Base-by-base conservation (phyloP, 2,113 vertebrate genomes). In the Talpa occidentalis region DNA sequence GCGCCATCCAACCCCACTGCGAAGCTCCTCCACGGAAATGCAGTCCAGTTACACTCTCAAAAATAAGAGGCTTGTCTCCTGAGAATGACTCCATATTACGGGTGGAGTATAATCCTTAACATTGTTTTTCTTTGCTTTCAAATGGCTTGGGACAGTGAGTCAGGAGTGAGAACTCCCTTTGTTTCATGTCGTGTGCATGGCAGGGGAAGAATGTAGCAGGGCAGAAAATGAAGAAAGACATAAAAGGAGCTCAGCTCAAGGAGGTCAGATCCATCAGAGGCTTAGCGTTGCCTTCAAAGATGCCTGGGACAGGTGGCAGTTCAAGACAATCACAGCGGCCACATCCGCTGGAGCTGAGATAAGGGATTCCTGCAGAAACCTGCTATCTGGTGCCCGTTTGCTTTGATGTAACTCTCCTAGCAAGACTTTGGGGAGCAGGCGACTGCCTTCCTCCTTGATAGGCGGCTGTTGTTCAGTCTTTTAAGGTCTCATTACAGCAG, bases 291-390 rank as follows among this genome's bases (percentile, higher is more conserved):
- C 98, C 99, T 99, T 99, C 99, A 99, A 99, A 99, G 99, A 99
- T 99, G 99, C 98, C 98, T 99, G 99, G 99, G 99, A 99, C 99
- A 99, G 99, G 99, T 99, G 99, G 99, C 99, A 99, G 99, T 99
- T 99, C 98, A 98, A 99, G 99, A 99, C 99, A 99, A 99, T 99
- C 99, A 98, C 98, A 98, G 98, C 98, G 98, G 98, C 98, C 98
- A 98, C 98, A 99, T 99, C 98, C 98, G 98, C 98, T 98, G 98
- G 98, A 96, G 92, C 98, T 44, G 98, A 99, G 99, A 99, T 99
- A 99, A 99, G 99, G 99, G 99, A 99, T 99, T 99, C 98, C 98
- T 98, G 97, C 95, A 22, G 98, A 98, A 98, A 98, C 98, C 98
- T 97, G 97, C 99, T 99, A 98, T 99, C 98, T 98, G 98, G 96